A percentile compares a stretch with the other conserved stretches of the same genome.
phyloP scores from a whole-genome alignment of 2,113 vertebrate species.

The Ailurus styani region DNA sequence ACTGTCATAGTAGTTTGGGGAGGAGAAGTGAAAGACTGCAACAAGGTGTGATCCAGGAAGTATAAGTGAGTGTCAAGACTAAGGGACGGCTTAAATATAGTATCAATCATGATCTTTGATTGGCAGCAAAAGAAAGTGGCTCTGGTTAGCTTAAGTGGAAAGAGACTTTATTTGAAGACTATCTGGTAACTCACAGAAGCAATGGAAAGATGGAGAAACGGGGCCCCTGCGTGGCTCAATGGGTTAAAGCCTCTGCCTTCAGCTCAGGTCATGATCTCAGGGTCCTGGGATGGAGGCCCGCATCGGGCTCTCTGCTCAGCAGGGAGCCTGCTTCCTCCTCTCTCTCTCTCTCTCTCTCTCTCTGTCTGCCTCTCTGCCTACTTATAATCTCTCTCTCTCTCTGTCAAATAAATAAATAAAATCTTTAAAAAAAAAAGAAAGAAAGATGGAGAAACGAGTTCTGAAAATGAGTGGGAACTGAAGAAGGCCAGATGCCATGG shows the following conservation, averaged over 20 bases:
- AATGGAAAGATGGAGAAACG: no score
- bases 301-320: no score
- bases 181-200: not conserved
- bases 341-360: no score
- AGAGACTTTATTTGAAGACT: not conserved
- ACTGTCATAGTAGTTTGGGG: fast-evolving
- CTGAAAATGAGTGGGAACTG: not conserved
- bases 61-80: not conserved
- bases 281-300: no score
- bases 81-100: not conserved
- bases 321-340: no score
- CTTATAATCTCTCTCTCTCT: no score
- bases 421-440: no score
- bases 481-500: not conserved
- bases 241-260: no score
- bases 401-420: no score
- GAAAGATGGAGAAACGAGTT: not conserved
- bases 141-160: not conserved
- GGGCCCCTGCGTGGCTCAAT: no score
- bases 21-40: not conserved
- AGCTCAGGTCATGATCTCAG: no score
- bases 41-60: not conserved
- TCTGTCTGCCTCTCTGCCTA: no score
- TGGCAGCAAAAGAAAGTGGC: not conserved
- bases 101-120: not conserved